A percentile compares a stretch with the other conserved stretches of the same genome.
phyloP scores from a whole-genome alignment of 2,888 invertebrate species.

The Pediacus dermestoides region DNA sequence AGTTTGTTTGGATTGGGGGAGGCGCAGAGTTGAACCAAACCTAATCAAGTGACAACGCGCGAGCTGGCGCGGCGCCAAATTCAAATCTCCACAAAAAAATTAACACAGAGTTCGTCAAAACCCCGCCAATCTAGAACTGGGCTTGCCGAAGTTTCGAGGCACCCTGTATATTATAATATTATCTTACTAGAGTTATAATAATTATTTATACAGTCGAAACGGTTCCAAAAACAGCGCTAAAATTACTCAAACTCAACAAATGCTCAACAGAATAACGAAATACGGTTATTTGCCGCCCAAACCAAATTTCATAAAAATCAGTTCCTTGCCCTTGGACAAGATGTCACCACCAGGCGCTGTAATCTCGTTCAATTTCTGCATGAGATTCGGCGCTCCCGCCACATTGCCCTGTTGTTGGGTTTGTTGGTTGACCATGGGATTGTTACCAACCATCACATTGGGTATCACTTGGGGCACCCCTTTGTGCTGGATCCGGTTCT shows the following conservation, averaged over 20 bases:
- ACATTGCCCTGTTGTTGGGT: conserved; percentile 48
- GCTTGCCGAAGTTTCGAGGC: no score
- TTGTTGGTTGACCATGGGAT: conserved; percentile 24
- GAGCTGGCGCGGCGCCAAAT: background rate
- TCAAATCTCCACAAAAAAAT: conserved; percentile 1
- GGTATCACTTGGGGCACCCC: conserved; percentile 56
- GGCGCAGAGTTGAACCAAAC: no score
- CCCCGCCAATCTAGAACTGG: no score
- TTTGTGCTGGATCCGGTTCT: conserved; percentile 44
- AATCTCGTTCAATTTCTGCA: conserved; percentile 87
- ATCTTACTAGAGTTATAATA: background rate
- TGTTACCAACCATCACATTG: conserved; percentile 40
- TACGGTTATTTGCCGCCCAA: conserved; percentile 62
- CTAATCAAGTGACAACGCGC: no score
- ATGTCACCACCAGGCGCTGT: conserved; percentile 87
- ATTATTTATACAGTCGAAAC: conserved; percentile 14
- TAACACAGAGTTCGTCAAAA: background rate
- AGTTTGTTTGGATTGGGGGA: no score
- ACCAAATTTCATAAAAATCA: conserved; percentile 92
- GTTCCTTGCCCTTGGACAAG: conserved; percentile 88
- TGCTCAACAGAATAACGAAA: conserved; percentile 14
- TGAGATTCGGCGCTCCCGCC: conserved; percentile 67
- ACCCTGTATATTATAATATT: background rate
- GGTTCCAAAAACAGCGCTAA: conserved; percentile 32
- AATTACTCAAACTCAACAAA: conserved; percentile 4